Evolutionary conservation across 2,113 vertebrate genomes (phyloP).

Genomic region (Capreolus pygargus): DNA sequence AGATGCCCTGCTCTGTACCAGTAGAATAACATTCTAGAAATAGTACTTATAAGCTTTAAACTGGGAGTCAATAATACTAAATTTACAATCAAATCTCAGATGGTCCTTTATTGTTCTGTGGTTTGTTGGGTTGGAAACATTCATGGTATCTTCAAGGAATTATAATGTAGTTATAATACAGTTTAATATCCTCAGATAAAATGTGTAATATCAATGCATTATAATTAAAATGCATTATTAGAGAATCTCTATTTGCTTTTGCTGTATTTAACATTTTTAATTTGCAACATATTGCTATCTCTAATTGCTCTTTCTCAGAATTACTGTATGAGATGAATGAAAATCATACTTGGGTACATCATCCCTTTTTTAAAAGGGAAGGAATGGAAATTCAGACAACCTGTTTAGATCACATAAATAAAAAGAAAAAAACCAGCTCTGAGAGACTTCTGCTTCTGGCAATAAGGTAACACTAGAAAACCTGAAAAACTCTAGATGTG

Average conservation of each 20-base stretch:
- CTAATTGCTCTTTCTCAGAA: slow-evolving; percentile 63
- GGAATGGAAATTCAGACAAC: neutral
- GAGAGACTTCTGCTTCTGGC: neutral
- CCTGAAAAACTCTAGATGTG: neutral
- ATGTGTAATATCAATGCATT: slow-evolving; percentile 38
- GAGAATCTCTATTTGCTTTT: slow-evolving; percentile 56
- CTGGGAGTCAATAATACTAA: slow-evolving; percentile 32
- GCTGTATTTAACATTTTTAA: slow-evolving; percentile 65
- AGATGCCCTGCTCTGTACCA: neutral
- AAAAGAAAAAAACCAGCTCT: neutral
- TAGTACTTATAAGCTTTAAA: slow-evolving; percentile 32
- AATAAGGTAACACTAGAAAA: neutral
- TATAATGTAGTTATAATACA: slow-evolving; percentile 56
- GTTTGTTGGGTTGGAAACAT: slow-evolving; percentile 43
- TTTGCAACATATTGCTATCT: slow-evolving; percentile 52
- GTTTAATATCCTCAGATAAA: slow-evolving; percentile 61
- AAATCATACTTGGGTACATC: slow-evolving; percentile 24
- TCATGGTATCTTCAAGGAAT: slow-evolving; percentile 51
- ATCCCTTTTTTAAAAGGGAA: slow-evolving; percentile 30
- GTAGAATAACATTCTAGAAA: slow-evolving; percentile 19
- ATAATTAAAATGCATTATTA: slow-evolving; percentile 68
- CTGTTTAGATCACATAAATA: neutral
- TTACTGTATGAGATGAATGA: slow-evolving; percentile 34
- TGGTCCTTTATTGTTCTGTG: slow-evolving; percentile 37
- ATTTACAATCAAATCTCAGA: slow-evolving; percentile 52